These are phyloP conservation scores for Virgularia gustaviana DNA, from an alignment of 92 coral and sea anemone species.

Conservation along the genomic window DNA sequence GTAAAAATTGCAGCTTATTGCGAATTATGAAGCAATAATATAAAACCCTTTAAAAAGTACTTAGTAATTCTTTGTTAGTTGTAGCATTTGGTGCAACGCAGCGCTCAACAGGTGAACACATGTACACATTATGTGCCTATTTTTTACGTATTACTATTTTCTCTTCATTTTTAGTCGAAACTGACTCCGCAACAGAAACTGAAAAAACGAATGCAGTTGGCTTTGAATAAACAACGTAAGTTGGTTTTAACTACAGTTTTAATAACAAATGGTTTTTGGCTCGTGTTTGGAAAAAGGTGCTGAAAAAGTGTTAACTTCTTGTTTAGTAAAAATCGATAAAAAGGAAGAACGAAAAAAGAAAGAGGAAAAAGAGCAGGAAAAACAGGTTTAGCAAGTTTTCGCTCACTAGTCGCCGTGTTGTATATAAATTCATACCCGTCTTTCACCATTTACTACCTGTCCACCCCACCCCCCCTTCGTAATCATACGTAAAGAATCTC, in stretches of 20 bases:
- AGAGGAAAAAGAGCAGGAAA: slow-evolving; percentile 83
- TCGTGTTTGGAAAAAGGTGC: not conserved
- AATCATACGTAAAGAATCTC: no score
- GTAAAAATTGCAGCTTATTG: not conserved
- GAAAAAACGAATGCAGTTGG: slow-evolving; percentile 91
- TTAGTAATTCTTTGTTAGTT: no score
- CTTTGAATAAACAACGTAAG: slow-evolving; percentile 89
- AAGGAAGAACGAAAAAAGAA: slow-evolving; percentile 83
- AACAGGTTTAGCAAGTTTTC: slow-evolving; percentile 69
- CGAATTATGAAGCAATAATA: no score
- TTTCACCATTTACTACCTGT: no score
- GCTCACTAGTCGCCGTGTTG: no score
- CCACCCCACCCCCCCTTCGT: no score
- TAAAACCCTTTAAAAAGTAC: no score
- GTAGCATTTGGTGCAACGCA: no score
- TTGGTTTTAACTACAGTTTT: not conserved
- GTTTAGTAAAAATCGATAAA: slow-evolving; percentile 76
- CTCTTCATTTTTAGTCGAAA: slow-evolving; percentile 50
- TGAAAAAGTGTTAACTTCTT: not conserved
- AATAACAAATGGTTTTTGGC: not conserved
- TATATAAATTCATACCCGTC: no score
- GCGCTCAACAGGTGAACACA: no score
- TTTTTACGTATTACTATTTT: no score
- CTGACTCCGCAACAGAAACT: slow-evolving; percentile 78
- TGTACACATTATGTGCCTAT: no score